Conservation (phyloP, 92 coral and sea anemone genomes). For the Parazoanthus atlanticus region DNA sequence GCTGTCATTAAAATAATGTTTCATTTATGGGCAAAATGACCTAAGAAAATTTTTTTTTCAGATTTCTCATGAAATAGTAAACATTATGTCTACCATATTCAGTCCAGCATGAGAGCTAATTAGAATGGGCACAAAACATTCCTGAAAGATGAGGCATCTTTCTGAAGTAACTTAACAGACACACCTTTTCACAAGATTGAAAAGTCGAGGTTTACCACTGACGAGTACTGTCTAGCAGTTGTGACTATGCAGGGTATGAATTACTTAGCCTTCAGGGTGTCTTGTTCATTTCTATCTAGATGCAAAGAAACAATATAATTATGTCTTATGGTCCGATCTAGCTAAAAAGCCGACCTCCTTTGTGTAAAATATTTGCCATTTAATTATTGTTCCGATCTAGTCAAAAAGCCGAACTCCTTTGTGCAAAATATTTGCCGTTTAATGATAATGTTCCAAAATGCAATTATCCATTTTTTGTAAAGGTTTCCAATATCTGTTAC, state of each 20-base stretch:
- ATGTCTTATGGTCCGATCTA: neutral
- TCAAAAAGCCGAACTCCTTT: neutral
- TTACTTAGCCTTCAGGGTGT: too few relatives aligned
- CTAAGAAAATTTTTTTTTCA: neutral
- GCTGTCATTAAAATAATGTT: neutral
- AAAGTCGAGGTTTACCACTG: too few relatives aligned
- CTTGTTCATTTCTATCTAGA: too few relatives aligned
- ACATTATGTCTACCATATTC: neutral
- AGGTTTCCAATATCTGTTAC: constrained; percentile 11
- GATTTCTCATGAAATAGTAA: neutral
- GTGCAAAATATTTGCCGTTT: neutral
- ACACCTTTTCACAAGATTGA: too few relatives aligned
- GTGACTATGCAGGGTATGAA: too few relatives aligned
- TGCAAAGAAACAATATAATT: neutral
- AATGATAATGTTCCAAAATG: neutral
- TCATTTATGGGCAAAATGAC: neutral
- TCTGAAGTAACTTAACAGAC: too few relatives aligned
- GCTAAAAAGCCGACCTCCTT: neutral
- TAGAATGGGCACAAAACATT: too few relatives aligned
- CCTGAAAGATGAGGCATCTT: neutral
- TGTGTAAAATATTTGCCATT: neutral
- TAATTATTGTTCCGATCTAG: neutral
- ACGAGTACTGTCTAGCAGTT: too few relatives aligned
- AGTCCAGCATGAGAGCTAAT: neutral
- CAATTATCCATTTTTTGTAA: neutral